Percentiles rank a stretch among this genome's conserved stretches.
Conservation (phyloP, 2,888 invertebrate genomes). For the Drosophila crucigera region DNA sequence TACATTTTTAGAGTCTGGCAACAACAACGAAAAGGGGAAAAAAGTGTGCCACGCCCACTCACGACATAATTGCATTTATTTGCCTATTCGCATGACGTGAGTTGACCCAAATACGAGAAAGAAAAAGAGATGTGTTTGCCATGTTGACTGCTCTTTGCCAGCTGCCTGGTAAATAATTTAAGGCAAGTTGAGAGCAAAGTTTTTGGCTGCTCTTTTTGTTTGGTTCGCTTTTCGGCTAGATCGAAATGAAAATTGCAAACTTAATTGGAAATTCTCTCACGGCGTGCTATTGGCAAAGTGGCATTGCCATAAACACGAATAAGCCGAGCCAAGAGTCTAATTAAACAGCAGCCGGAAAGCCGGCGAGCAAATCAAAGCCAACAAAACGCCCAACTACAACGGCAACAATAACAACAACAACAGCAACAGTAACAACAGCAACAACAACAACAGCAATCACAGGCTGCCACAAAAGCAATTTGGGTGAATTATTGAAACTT, state of each 20-base stretch:
- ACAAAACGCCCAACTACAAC: constrained; percentile 56
- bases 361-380: constrained; percentile 40
- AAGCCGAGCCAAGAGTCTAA: constrained; percentile 62
- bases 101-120: constrained; percentile 50
- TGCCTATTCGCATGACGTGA: constrained; percentile 32
- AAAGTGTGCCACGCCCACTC: constrained; percentile 66
- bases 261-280: constrained; percentile 80
- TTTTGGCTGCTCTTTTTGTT: background rate
- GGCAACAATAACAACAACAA: background rate
- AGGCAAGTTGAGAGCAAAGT: constrained; percentile 20
- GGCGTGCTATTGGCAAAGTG: constrained; percentile 54
- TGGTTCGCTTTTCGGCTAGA: constrained; percentile 12
- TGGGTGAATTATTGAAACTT: constrained; percentile 74
- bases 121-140: constrained; percentile 22
- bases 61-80: constrained; percentile 66
- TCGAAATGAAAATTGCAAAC: constrained; percentile 46
- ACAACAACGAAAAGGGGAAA: background rate
- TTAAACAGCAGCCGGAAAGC: constrained; percentile 60
- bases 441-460: constrained; percentile 31
- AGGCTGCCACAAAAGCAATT: constrained; percentile 71
- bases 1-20: constrained; percentile 19
- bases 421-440: background rate
- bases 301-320: constrained; percentile 60
- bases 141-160: background rate
- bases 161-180: constrained; percentile 33